Evolutionary conservation across 1,140 invertebrate species (phyloP), one percentile per base, ranked within the genome.

Genomic region (Stenopsyche tienmushanensis): DNA sequence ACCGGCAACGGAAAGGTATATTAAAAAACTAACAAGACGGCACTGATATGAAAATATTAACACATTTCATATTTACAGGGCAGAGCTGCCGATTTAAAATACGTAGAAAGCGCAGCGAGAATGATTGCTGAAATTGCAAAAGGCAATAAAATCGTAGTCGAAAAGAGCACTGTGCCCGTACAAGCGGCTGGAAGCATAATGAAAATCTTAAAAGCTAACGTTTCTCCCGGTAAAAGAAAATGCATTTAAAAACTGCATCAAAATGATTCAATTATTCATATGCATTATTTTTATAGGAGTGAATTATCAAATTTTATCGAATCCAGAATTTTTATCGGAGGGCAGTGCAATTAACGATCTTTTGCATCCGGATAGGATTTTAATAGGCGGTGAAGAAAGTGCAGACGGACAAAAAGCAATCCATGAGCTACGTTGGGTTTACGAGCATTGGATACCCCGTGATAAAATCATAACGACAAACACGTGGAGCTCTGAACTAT

Each of bases 91-190:
- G 97, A 99, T 82, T 82, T 99, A n/a, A 97, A 96, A 74, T 98
- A 96, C 77, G 93, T 99, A 0, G 98, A 99, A 81, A 90, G 90
- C 45, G 96, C 96, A 17, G 95, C 97, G 0, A 82, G 97, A 65
- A 91, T 93, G 86, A 99, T 99, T 63, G 97, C 97, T 0, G 88
- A 95, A 66, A 85, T 95, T 15, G 89, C 96, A 0, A 86, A 88
- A 45, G 90, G 86, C 15, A 88, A 92, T 73, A 99, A 99, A 83
- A 99, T 99, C 70, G 95, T 99, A 0, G 98, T 99, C 0, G 98
- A 99, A 83, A 99, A 99, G 76, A 98, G 95, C 72, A 99, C 98
- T 0, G 98, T 99, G 0, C 98, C 98, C 0, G 97, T 99, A 0
- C 87, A 91, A 75, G 97, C 98, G 1, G 97, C 98, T 1, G 95